Conservation (phyloP, 2,888 invertebrate genomes). For the Eutolmus rufibarbis region DNA sequence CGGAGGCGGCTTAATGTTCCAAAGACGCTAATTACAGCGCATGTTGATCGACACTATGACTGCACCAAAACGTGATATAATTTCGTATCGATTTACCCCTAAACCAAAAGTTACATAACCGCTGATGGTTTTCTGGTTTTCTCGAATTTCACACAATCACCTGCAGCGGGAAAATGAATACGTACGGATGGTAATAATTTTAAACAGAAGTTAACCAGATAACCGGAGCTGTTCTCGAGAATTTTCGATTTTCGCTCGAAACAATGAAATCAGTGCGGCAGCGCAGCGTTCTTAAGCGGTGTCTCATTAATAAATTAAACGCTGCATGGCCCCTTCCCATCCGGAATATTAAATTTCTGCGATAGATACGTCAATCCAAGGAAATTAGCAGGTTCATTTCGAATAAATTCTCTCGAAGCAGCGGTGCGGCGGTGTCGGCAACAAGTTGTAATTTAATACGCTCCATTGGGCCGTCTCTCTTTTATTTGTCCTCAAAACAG, state of each 20-base stretch:
- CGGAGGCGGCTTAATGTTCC: neutral
- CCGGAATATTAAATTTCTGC: neutral
- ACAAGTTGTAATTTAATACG: slow-evolving; percentile 3
- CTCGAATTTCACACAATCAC: neutral
- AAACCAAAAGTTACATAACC: neutral
- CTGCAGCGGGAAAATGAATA: neutral
- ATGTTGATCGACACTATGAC: neutral
- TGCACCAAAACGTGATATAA: neutral
- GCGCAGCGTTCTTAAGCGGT: neutral
- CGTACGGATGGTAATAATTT: neutral
- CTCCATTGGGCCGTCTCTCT: neutral
- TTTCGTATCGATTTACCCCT: neutral
- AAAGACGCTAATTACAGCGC: neutral
- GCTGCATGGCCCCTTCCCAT: neutral
- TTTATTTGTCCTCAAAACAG: neutral
- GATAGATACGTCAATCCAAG: neutral
- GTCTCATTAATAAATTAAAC: neutral
- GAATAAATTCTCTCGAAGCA: neutral
- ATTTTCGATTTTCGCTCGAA: neutral
- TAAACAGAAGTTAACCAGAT: neutral
- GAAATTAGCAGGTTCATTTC: neutral
- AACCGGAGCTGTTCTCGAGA: neutral
- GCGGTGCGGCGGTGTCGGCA: neutral
- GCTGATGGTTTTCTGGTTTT: neutral
- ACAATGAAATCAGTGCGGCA: neutral